Base-by-base conservation (phyloP, 2,113 vertebrate genomes). In the Hemiprocne comata region DNA sequence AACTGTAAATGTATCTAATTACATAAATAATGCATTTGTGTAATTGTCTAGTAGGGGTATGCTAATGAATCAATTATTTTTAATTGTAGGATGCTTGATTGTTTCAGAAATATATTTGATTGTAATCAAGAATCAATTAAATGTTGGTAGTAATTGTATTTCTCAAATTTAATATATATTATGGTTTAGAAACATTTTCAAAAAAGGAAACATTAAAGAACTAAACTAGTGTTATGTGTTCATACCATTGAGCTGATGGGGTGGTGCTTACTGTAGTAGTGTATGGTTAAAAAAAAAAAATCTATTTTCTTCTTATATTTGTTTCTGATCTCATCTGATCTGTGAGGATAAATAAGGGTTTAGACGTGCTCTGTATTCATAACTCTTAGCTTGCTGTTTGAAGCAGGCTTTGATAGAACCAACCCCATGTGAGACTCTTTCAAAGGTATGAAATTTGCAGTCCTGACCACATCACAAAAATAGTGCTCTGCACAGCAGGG, bases 21-120 rank as follows among this genome's bases (percentile, higher is more conserved):
- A 96, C 97, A 98, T 98, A 98, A 98, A 98, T 98, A 98, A 98
- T 98, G 97, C 97, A 98, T 98, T 97, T 97, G 87, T 97, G 86
- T 97, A 98, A 97, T 97, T 97, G 97, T 97, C 96, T 97, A 94
- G 95, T 96, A 94, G 86, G 94, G 90, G 57, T 96, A 93, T 95
- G 91, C 97, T 98, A 98, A 98, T 98, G 98, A 98, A 98, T 97
- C 96, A 97, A 98, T 98, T 98, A 97, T 95, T 98, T 98, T 98
- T 98, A 98, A 98, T 98, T 98, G 97, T 97, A 95, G 96, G 92
- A 96, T 97, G 92, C 93, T 96, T 97, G 96, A 98, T 98, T 97
- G 97, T 98, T 98, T 98, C 97, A 97, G 97, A 97, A 97, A 98
- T 97, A 94, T 97, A 98, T 98, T 98, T 97, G 97, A 97, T 97